Evolutionary conservation across 1,140 invertebrate species (phyloP).

Genomic region (Camponotus pennsylvanicus): DNA sequence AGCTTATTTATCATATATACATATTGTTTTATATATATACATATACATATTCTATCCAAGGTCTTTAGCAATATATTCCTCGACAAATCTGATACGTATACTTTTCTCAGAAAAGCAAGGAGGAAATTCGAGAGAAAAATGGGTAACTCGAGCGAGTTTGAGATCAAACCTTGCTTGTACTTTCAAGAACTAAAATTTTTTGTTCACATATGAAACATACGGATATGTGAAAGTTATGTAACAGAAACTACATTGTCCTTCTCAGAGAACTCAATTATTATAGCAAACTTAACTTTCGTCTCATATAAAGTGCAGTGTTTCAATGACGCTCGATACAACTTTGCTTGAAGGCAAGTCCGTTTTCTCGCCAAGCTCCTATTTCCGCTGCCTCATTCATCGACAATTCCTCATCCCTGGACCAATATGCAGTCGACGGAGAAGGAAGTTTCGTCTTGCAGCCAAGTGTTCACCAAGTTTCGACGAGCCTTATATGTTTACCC

Average conservation of each 20-base stretch:
- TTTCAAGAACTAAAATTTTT: neutral
- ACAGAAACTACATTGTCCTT: neutral
- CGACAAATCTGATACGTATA: neutral
- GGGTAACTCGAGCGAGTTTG: neutral
- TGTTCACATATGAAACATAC: neutral
- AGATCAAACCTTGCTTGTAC: neutral
- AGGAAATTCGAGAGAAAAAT: too few relatives aligned
- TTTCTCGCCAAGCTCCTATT: constrained; percentile 53
- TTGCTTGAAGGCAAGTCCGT: constrained; percentile 3
- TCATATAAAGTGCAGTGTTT: constrained; percentile 38
- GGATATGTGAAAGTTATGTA: neutral
- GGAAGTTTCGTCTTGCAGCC: constrained; percentile 78
- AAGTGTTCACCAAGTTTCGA: constrained; percentile 81
- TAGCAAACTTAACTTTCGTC: neutral
- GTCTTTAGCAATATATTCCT: neutral
- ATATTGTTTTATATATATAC: neutral
- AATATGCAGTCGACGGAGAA: constrained; percentile 69
- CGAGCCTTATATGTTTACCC: constrained; percentile 67
- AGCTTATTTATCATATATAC: neutral
- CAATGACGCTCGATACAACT: constrained; percentile 16
- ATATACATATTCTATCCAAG: neutral
- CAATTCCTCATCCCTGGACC: constrained; percentile 66
- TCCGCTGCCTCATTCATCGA: constrained; percentile 37
- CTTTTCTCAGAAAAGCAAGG: neutral
- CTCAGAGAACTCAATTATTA: neutral